Base-by-base conservation (phyloP, 2,797 vertebrate species). In the Agapornis canus region DNA sequence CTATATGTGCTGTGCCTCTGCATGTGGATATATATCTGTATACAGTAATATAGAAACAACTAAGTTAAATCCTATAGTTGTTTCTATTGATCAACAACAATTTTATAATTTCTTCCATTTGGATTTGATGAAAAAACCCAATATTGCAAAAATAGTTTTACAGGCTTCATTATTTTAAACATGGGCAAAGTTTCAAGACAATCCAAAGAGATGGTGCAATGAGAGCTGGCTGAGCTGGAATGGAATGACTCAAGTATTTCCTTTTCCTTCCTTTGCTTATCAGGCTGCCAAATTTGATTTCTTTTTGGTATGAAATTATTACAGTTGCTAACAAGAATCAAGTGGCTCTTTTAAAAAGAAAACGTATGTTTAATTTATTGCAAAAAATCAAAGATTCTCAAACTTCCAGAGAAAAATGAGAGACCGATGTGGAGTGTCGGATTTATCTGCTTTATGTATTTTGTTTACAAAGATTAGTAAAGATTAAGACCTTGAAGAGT, bases 191-290 rank as follows among this genome's bases (percentile, higher is more conserved):
- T 90, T 95, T 96, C 94, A 95, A 85, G 82, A 68, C 57, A 90
- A 51, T 92, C 65, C 86, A 80, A 37, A 84, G 89, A 79, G 51
- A 68, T 68, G 88, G 91, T 80, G 68, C 76, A 95, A 83, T 11
- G 22, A 80, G 65, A 69, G 57, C 71, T 92, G 80, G 66, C 80
- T 76, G 86, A 94, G 66, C 65, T 96, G 90, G 77, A 96, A 87
- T 14, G 0, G 82, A 95, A 60, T 93, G 82, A 95, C 75, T 96
- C 63, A 81, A 85, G 49, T 92, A 76, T 90, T 90, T 93, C 63
- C 48, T 92, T 95, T 94, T 94, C 75, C 84, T 90, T 89, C 69
- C n/a, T 87, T 91, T 81, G 73, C 49, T 92, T 95, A 85, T 92
- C 76, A 76, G 75, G 45, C 71, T 95, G 95, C 91, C 89, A 92